Percentiles rank a stretch among this genome's conserved stretches.
These are phyloP conservation scores for Leuciscus waleckii DNA, from an alignment of 2,797 vertebrate genomes.

Conservation along the genomic window DNA sequence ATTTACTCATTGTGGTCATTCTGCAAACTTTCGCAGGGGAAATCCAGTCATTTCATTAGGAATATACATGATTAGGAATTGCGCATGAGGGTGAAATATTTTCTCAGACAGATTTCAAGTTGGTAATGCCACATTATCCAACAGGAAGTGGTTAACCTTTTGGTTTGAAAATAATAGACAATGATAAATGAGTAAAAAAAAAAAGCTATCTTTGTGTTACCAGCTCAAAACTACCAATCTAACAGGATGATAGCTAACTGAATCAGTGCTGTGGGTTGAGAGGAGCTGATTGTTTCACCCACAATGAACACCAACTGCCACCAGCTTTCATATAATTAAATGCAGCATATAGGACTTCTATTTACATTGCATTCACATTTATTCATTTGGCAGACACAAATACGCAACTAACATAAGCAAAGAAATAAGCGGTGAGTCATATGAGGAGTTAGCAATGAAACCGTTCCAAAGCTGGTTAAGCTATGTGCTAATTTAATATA, in stretches of 20 bases:
- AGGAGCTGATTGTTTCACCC: constrained; percentile 47
- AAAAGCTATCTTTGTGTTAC: background rate
- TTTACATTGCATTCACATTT: background rate
- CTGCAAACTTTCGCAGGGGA: too few relatives aligned
- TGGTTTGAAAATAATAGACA: too few relatives aligned
- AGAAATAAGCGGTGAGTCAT: background rate
- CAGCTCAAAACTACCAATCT: background rate
- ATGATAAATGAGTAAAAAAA: too few relatives aligned
- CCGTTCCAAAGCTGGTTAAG: background rate
- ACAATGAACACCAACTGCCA: constrained; percentile 13
- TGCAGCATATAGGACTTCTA: background rate
- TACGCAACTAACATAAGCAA: background rate
- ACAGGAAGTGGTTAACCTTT: too few relatives aligned
- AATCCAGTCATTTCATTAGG: too few relatives aligned
- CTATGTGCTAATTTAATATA: background rate
- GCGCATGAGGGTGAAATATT: too few relatives aligned
- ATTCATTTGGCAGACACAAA: background rate
- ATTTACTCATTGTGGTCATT: too few relatives aligned
- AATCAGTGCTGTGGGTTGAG: constrained; percentile 44
- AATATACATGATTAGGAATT: too few relatives aligned
- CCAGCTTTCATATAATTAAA: background rate
- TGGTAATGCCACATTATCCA: too few relatives aligned
- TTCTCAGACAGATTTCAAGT: too few relatives aligned
- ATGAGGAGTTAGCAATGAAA: background rate
- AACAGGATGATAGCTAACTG: background rate